Evolutionary conservation across 2,888 invertebrate genomes (phyloP), one percentile per base, ranked within the genome.

Genomic region (Rhagonycha lutea): DNA sequence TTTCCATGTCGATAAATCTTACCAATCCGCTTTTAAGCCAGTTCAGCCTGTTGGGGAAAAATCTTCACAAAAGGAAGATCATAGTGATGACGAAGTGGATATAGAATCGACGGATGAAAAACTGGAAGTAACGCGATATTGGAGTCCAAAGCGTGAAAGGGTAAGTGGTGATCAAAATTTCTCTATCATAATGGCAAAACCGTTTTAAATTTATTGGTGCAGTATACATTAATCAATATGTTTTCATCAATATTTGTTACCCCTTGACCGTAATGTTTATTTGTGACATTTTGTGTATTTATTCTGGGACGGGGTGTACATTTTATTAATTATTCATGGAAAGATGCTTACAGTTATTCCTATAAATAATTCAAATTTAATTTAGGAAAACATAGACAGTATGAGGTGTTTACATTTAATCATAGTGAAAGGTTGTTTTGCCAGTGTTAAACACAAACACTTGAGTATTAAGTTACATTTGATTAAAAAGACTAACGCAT

Each of bases 91-190:
- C 82, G 95, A 95, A 85, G 95, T 96, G 11, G 96, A 96, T 84
- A 95, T 96, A 80, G 96, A 96, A 86, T 95, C 95, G 10, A 95
- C 95, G 0, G 95, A 95, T 83, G 95, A 95, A 80, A 94, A 94
- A 77, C 84, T 86, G n/a, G 87, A 88, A 28, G 80, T 85, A 4
- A 80, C 83, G n/a, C 65, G 77, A 7, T 85, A 86, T 79, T 90
- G 90, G 90, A 89, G 89, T 74, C 86, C 89, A 18, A 89, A 90
- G 68, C 87, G 89, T 72, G 90, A 90, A 84, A 88, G 89, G 87
- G 90, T 90, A 82, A 88, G 89, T 84, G 63, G 72, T 78, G 77
- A 68, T 70, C n/a, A 47, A 47, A 70, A 32, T 63, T 14, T 60
- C 12, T 68, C 1, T 29, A 29, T 68, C 3, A 14, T 68, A 68